Conservation (phyloP, 2,888 invertebrate species). For the Pilophorus perplexus region DNA sequence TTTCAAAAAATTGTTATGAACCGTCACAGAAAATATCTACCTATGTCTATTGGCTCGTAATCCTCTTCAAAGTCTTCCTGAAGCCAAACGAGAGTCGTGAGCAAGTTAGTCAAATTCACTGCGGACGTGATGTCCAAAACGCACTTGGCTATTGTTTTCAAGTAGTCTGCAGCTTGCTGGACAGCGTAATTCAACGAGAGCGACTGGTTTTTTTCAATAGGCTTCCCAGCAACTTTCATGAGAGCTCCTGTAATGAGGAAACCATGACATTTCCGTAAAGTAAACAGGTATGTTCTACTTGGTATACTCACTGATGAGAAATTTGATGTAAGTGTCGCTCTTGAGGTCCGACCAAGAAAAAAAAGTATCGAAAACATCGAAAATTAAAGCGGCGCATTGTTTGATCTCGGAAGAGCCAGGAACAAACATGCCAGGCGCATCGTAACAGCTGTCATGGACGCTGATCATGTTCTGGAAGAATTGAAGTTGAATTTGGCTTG, state of each 20-base stretch:
- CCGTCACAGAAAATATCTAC: too few relatives aligned
- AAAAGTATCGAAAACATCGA: conserved; percentile 59
- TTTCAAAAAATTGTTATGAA: too few relatives aligned
- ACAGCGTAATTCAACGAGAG: conserved; percentile 33
- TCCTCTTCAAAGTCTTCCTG: conserved; percentile 53
- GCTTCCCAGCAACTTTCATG: conserved; percentile 38
- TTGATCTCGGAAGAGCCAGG: conserved; percentile 57
- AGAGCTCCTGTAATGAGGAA: conserved; percentile 36
- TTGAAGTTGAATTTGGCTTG: conserved; percentile 16
- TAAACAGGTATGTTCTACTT: conserved; percentile 10
- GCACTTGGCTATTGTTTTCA: conserved; percentile 54
- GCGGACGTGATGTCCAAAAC: conserved; percentile 60
- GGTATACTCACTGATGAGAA: conserved; percentile 52
- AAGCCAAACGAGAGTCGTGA: conserved; percentile 55
- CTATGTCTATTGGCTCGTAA: conserved; percentile 49
- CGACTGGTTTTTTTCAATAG: conserved; percentile 31
- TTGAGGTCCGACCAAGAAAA: conserved; percentile 66
- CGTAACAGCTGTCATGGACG: conserved; percentile 58
- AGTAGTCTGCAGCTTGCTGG: conserved; percentile 31
- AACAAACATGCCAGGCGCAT: conserved; percentile 59
- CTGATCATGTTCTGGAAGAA: conserved; percentile 55
- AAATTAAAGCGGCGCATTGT: conserved; percentile 54
- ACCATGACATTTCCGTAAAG: neutral
- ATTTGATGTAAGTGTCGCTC: conserved; percentile 52
- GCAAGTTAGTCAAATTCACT: conserved; percentile 57